Evolutionary conservation across 2,797 vertebrate species (phyloP), one percentile per base, ranked within the genome.

Genomic region (Glossophaga mutica): DNA sequence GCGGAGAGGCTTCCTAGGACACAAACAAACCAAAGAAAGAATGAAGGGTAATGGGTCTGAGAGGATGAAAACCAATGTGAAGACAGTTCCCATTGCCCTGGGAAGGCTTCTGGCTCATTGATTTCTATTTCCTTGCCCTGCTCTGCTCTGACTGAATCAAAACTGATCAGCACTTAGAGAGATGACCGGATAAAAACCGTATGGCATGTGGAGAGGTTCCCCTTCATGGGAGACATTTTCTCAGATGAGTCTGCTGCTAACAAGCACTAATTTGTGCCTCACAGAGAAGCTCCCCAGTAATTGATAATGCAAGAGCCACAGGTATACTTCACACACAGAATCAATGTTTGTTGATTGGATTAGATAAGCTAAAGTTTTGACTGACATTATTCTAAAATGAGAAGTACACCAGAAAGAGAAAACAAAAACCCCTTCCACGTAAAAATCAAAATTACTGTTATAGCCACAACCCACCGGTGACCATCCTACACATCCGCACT

Each of bases 1-100:
- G 93, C 50, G 21, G 78, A 44, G 48, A 18, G 0, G 26, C 90
- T 90, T 94, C 95, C 98, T 98, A 91, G 65, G 62, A 95, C 50
- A 97, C 74, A 84, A 84, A 50, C 29, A 92, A 93, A 92, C 77
- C 59, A 12, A 91, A 65, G 85, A 29, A 32, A 96, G 92, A 77
- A 59, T 29, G 32, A 85, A 68, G 50, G 39, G 57, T 42, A 68
- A 68, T n/a, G 67, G 55, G 90, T 67, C 84, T 2, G 15, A 37
- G 70, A 77, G 37, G 52, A 73, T 39, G 62, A 34, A 68, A 84
- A 48, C 29, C 32, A 77, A 55, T 39, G 42, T 71, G n/a, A 15
- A 87, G 57, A 90, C 50, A 74, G 91, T 29, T 52, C 52, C 50
- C 48, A 52, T 1, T 34, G 79, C 59, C 26, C 57, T 15, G 19